Evolutionary conservation across 2,797 vertebrate species (phyloP), one percentile per base, ranked within the genome.

Genomic region (Phalanger gymnotis): DNA sequence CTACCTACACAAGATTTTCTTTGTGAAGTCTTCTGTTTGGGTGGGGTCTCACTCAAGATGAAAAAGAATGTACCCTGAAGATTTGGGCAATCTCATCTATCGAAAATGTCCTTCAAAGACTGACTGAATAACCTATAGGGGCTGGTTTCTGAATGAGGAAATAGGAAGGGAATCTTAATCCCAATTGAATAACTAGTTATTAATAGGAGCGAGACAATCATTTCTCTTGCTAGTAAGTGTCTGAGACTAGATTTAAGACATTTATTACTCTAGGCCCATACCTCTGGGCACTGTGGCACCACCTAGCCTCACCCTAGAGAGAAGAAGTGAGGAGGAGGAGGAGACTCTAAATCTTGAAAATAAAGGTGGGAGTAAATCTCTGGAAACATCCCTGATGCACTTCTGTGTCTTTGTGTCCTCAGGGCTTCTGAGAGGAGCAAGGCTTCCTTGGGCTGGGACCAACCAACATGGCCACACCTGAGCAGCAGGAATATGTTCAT

Each of bases 301-400:
- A 4, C 19, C n/a, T 40, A 40, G n/a, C n/a, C 1, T 19, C 66
- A 14, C 7, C 66, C 66, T 19, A n/a, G 16, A 81, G n/a, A 19
- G n/a, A 47, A 12, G 19, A 9, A 1, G n/a, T n/a, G n/a, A 1
- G 0, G 57, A 3, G 34, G 4, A n/a, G n/a, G 31, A 66, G 11
- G 11, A 31, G 3, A 30, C 30, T 58, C 16, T 40, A 40, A 25
- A 6, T 81, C 34, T 14, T 40, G n/a, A 9, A 25, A 3, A 2
- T 3, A 19, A 7, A 25, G 16, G 47, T 19, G 16, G 66, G n/a
- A 47, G 19, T 22, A 25, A 40, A 81, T 40, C 7, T 25, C 66
- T 22, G 19, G 66, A 10, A 12, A 47, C 47, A 2, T 47, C 40
- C 19, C n/a, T 40, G 7, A 40, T 25, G 2, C 2, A 1, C 5